Base-by-base conservation (phyloP, 2,113 vertebrate species). In the Ailuropoda melanoleuca region DNA sequence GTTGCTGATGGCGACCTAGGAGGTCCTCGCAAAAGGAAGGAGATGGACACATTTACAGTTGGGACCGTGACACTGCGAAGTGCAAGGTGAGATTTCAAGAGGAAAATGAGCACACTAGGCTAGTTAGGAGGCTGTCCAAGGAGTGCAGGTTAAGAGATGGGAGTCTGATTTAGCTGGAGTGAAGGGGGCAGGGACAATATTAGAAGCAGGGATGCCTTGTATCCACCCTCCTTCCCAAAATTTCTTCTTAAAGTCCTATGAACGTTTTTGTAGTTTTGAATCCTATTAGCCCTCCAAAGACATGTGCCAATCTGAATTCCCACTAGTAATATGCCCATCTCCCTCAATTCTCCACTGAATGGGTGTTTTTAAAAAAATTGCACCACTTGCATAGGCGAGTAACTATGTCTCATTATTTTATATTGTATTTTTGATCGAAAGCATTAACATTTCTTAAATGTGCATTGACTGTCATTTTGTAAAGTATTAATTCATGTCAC, bases 241-340 rank as follows among this genome's bases (percentile, higher is more conserved):
- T 37, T 23, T 64, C 66, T 74, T 37, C 64, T 55, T 75, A 24
- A 84, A 75, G 58, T 56, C 48, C n/a, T 50, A 15, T 56, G 23
- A 68, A 68, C 37, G 48, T 39, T 68, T 60, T 74, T 58, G 23
- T 48, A 14, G 43, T 81, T 72, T 85, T 39, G n/a, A 90, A 92
- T 64, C 23, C 56, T 80, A 23, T 17, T 37, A 46, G 64, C 34
- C 81, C 55, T 64, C 50, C 50, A 88, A 94, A 89, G 96, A 88
- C 6, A n/a, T 12, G 48, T 55, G 74, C 64, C 95, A 39, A 2
- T 60, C 66, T 86, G n/a, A 24, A 75, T 95, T 62, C 48, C 34
- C 64, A 39, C 46, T 66, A 77, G 56, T 26, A 72, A 75, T 80
- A 58, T 86, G 39, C 13, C 37, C n/a, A 15, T 85, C 9, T 66